Evolutionary conservation across 23 tunicate species (phyloP).

Genomic region (Halocynthia roretzi): DNA sequence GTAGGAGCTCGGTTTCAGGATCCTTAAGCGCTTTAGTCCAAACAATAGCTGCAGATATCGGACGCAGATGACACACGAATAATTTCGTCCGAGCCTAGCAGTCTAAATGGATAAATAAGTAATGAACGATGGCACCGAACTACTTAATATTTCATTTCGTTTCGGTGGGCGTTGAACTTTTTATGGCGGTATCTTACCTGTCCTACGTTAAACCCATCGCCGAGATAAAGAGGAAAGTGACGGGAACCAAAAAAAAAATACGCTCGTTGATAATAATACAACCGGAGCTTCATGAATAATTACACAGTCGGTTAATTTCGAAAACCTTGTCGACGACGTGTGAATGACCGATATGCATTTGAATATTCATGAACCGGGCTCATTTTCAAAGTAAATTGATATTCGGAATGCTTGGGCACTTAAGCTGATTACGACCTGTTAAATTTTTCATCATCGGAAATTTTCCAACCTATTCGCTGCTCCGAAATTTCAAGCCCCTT

Average conservation of each 20-base stretch:
- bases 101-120: slow-evolving; percentile 60
- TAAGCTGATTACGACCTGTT: slow-evolving; percentile 26
- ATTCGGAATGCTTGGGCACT: slow-evolving; percentile 15
- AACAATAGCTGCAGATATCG: too few species aligned
- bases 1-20: too few species aligned
- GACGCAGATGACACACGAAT: too few species aligned
- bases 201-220: neutral
- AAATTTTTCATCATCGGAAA: slow-evolving; percentile 15
- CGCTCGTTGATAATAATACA: neutral
- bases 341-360: slow-evolving; percentile 24
- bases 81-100: too few species aligned
- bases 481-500: too few species aligned
- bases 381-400: slow-evolving; percentile 11
- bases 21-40: too few species aligned
- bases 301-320: slow-evolving; percentile 33
- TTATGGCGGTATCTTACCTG: neutral
- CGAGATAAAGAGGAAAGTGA: slow-evolving; percentile 21
- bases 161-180: slow-evolving; percentile 21
- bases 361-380: slow-evolving; percentile 77
- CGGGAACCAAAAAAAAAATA: slow-evolving; percentile 1
- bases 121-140: slow-evolving; percentile 46
- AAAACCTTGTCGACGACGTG: slow-evolving; percentile 24
- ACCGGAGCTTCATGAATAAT: slow-evolving; percentile 56
- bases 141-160: slow-evolving; percentile 72
- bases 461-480: too few species aligned